Conservation (phyloP, 2,113 vertebrate genomes). For the Diadophis punctatus region DNA sequence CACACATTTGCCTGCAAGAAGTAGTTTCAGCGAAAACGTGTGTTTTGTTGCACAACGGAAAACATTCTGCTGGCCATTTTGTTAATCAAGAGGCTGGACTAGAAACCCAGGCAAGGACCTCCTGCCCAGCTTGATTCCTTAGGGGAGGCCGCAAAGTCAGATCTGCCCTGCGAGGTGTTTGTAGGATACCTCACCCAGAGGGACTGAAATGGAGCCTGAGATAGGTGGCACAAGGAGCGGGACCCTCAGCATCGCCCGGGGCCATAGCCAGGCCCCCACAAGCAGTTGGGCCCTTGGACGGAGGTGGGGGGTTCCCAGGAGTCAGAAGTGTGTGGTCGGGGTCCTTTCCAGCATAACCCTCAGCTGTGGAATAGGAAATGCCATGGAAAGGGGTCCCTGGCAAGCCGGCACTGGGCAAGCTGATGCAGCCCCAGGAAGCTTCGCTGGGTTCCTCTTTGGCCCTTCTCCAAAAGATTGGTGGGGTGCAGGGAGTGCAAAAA, state of each 20-base stretch:
- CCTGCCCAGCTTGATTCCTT: background rate
- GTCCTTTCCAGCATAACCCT: background rate
- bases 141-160: too few relatives aligned
- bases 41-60: background rate
- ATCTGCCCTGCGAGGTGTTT: background rate
- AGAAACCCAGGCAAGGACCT: background rate
- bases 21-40: conserved; percentile 36
- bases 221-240: background rate
- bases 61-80: background rate
- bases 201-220: background rate
- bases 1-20: conserved; percentile 37
- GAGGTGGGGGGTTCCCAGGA: background rate
- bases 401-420: background rate
- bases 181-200: background rate
- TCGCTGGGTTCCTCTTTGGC: background rate
- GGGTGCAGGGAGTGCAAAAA: conserved; percentile 26
- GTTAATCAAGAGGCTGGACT: background rate
- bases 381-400: background rate
- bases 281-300: background rate
- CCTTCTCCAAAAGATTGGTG: background rate
- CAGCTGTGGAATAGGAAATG: background rate
- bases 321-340: background rate
- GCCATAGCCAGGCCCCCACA: background rate
- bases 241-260: background rate
- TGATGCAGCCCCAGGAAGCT: accelerated